These are phyloP conservation scores for Unio delphinus DNA, from an alignment of 2,888 invertebrate genomes.

Conservation along the genomic window DNA sequence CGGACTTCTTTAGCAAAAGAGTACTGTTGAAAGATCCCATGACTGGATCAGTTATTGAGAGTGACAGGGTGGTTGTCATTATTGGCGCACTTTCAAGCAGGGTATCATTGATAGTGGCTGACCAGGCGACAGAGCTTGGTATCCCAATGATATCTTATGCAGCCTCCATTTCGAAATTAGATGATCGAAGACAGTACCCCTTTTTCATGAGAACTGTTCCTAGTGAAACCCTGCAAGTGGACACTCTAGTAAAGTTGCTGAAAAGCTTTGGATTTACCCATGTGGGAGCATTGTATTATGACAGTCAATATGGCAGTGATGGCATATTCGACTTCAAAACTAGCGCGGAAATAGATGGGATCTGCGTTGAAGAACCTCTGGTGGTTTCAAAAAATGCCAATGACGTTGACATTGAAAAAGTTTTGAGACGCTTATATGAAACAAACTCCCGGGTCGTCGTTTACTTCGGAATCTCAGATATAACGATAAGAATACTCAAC, in stretches of 20 bases:
- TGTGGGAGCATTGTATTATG: constrained; percentile 47
- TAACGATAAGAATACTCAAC: constrained; percentile 39
- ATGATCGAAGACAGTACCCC: constrained; percentile 44
- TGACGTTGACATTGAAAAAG: constrained; percentile 7
- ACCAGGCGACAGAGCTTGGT: constrained; percentile 35
- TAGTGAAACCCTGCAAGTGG: constrained; percentile 47
- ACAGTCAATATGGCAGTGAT: constrained; percentile 52
- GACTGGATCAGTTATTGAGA: constrained; percentile 24
- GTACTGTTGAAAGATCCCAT: constrained; percentile 22
- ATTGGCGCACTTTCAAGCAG: constrained; percentile 73
- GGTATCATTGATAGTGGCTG: constrained; percentile 42
- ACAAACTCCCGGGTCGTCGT: constrained; percentile 41
- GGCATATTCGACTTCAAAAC: constrained; percentile 39
- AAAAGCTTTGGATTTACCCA: constrained; percentile 38
- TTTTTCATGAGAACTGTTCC: constrained; percentile 55
- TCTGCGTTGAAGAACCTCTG: constrained; percentile 52
- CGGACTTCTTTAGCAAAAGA: constrained; percentile 35
- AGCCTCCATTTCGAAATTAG: constrained; percentile 47
- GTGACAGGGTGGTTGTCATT: constrained; percentile 68
- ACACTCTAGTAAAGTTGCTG: constrained; percentile 45
- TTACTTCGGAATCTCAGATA: constrained; percentile 45
- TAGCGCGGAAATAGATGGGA: constrained; percentile 34
- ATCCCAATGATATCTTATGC: constrained; percentile 51
- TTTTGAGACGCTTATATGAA: constrained; percentile 14
- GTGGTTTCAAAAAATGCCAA: constrained; percentile 23